Conservation (phyloP, 2,113 vertebrate genomes). For the Myiozetetes cayanensis region DNA sequence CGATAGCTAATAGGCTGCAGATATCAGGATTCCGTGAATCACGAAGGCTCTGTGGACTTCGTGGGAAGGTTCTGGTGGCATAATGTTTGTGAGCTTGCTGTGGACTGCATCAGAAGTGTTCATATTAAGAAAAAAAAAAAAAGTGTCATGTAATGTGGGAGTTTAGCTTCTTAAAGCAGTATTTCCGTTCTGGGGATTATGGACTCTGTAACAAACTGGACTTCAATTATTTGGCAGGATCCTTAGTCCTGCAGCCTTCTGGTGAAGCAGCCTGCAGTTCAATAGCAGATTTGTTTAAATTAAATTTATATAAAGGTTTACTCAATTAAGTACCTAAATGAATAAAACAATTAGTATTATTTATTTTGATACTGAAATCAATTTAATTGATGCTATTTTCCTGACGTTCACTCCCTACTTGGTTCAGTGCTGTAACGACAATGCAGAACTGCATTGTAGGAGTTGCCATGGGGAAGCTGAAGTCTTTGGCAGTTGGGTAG, state of each 20-base stretch:
- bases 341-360: slow-evolving; percentile 58
- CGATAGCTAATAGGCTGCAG: not conserved
- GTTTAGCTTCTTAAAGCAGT: not conserved
- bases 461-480: slow-evolving; percentile 64
- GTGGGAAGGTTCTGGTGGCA: not conserved
- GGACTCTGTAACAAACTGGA: slow-evolving; percentile 6
- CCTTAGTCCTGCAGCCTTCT: slow-evolving; percentile 33
- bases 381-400: slow-evolving; percentile 50
- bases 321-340: slow-evolving; percentile 55
- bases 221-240: slow-evolving; percentile 14
- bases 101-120: not conserved
- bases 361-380: slow-evolving; percentile 54
- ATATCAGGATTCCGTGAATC: not conserved
- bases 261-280: slow-evolving; percentile 19
- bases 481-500: slow-evolving; percentile 53
- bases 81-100: not conserved
- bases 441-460: slow-evolving; percentile 14
- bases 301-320: slow-evolving; percentile 54
- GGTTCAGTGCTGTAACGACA: not conserved
- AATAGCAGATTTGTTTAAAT: slow-evolving; percentile 58
- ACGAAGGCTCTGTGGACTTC: not conserved
- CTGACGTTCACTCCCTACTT: not conserved
- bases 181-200: not conserved
- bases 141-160: not conserved
- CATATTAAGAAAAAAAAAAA: not conserved